Evolutionary conservation across 2,113 vertebrate species (phyloP).

Genomic region (Gavialis gangeticus): DNA sequence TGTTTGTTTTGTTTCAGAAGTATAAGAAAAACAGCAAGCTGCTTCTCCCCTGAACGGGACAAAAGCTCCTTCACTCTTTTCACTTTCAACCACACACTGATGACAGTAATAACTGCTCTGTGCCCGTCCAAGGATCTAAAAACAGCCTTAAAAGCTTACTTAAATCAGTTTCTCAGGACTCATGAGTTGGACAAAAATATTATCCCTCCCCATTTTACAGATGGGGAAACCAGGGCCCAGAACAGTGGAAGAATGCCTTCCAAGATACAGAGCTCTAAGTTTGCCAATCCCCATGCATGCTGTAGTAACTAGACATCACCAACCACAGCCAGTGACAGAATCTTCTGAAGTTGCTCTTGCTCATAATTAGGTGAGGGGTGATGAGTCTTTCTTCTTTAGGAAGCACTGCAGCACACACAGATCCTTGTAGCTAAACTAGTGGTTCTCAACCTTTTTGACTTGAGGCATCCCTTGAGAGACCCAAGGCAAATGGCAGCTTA

Average conservation of each 20-base stretch:
- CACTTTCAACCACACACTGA: constrained; percentile 29
- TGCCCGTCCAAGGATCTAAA: neutral
- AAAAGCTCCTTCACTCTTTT: constrained; percentile 42
- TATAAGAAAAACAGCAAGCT: constrained; percentile 44
- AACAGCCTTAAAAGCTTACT: neutral
- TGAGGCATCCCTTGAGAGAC: no score
- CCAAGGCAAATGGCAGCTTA: no score
- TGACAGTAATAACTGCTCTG: neutral
- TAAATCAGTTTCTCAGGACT: neutral
- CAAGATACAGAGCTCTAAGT: neutral
- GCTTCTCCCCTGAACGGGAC: neutral
- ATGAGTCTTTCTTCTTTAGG: neutral
- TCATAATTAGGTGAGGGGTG: neutral
- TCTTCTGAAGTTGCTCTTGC: neutral
- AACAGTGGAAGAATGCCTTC: neutral
- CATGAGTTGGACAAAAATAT: neutral
- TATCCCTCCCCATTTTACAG: neutral
- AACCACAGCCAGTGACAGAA: neutral
- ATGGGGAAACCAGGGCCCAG: neutral
- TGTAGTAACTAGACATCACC: neutral
- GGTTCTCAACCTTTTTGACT: no score
- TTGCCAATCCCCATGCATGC: neutral
- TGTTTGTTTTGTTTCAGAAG: constrained; percentile 39
- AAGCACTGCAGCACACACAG: no score
- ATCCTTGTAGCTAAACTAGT: no score